These are phyloP conservation scores for Drosophila melanogaster DNA, from an alignment of 1,140 invertebrate species.

Conservation along the genomic window Release_6_plus_ISO1_MT NT_037436.4:8566501-8567000, in stretches of 20 bases:
- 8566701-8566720: slow-evolving; percentile 93
- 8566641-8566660: slow-evolving; percentile 95
- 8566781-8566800: slow-evolving; percentile 93
- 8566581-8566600: slow-evolving; percentile 93
- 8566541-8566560: slow-evolving; percentile 94
- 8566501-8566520: slow-evolving; percentile 94
- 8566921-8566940: slow-evolving; percentile 94
- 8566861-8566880: slow-evolving; percentile 93
- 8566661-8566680: slow-evolving; percentile 98
- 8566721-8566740: slow-evolving; percentile 94
- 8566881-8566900: slow-evolving; percentile 97
- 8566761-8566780: slow-evolving; percentile 98
- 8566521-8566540: slow-evolving; percentile 95
- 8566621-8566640: slow-evolving; percentile 93
- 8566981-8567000: slow-evolving; percentile 93
- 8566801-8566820: slow-evolving; percentile 96
- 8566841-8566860: slow-evolving; percentile 94
- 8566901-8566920: slow-evolving; percentile 96
- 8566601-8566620: slow-evolving; percentile 96
- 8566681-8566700: slow-evolving; percentile 96
- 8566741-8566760: slow-evolving; percentile 97
- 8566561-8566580: slow-evolving; percentile 95
- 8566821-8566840: slow-evolving; percentile 95
- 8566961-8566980: slow-evolving; percentile 95
- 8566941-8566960: slow-evolving; percentile 96